Evolutionary conservation across 23 tunicate species (phyloP), one percentile per base, ranked within the genome.

Genomic region (Botrylloides violaceus): DNA sequence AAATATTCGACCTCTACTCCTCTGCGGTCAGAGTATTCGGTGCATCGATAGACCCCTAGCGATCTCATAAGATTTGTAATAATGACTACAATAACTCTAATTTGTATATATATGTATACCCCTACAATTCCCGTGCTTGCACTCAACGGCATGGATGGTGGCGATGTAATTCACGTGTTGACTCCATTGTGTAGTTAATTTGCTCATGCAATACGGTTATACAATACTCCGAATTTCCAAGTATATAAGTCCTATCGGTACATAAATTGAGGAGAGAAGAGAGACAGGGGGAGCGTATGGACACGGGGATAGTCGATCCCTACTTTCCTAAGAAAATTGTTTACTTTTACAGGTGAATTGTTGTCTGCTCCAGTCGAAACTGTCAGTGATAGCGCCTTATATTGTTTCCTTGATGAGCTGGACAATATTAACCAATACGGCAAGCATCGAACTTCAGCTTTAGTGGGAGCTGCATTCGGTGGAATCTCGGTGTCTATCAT

Each of bases 371-470:
- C 88, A 3, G 72, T 82, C 38, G 96, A 88, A 37, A 36, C 60
- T 2, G 63, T 88, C 38, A 81, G 83, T 31, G 96, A 88, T 71
- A 76, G 64, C 38, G 70, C 96, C 25, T 82, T 88, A n/a, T 77
- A 88, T 36, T 81, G 81, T 36, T 47, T 88, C n/a, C 72, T 88
- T 15, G 96, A 88, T 28, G 96, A 88, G 37, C 49, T 88, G 66
- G 96, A 88, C 49, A 78, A 79, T 58, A 29, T 81, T 32, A 76
- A 88, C 38, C 77, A 66, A 38, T 88, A 81, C 34, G 96, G 96
- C 5, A 34, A 58, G 19, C 96, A 88, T 59, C 63, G 68, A 38
- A 65, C 58, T 5, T 61, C 71, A 28, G 80, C 77, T 3, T 12
- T 81, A 58, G 30, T 88, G 19, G 96, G 80, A 12, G 59, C 66